phyloP scores from a whole-genome alignment of 2,797 vertebrate species.

The Linurgus olivaceus region DNA sequence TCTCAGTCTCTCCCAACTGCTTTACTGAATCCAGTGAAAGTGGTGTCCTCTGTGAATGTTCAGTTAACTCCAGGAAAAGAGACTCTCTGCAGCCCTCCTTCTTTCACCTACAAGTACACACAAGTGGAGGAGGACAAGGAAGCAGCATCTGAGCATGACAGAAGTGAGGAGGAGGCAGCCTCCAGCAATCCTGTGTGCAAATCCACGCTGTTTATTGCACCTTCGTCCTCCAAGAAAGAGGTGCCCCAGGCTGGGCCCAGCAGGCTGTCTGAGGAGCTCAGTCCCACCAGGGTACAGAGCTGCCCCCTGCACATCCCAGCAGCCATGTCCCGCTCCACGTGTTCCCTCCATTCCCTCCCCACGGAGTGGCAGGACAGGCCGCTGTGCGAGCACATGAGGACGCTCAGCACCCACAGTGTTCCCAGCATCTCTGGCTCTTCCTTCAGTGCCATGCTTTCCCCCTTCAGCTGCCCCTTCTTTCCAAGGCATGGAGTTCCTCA shows the following conservation, averaged over 20 bases:
- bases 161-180: not conserved
- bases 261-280: slow-evolving; percentile 45
- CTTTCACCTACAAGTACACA: slow-evolving; percentile 85
- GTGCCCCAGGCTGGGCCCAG: not conserved
- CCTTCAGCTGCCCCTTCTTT: slow-evolving; percentile 67
- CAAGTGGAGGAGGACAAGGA: slow-evolving; percentile 60
- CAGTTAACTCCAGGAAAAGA: slow-evolving; percentile 83
- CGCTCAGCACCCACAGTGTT: slow-evolving; percentile 87
- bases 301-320: slow-evolving; percentile 67
- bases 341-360: slow-evolving; percentile 82
- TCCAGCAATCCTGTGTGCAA: slow-evolving; percentile 62
- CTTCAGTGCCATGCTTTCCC: slow-evolving; percentile 48
- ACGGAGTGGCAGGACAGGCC: slow-evolving; percentile 79
- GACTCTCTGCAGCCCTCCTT: slow-evolving; percentile 80
- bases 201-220: slow-evolving; percentile 80
- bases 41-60: slow-evolving; percentile 91
- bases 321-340: slow-evolving; percentile 77
- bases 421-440: slow-evolving; percentile 79
- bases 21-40: slow-evolving; percentile 80
- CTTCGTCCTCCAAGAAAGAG: slow-evolving; percentile 64
- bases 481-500: slow-evolving; percentile 65
- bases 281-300: slow-evolving; percentile 50
- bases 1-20: slow-evolving; percentile 89
- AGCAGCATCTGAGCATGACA: not conserved
- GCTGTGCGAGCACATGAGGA: slow-evolving; percentile 69